Percentiles rank a stretch among this genome's conserved stretches.
Evolutionary conservation across 2,113 vertebrate species (phyloP).

Genomic region (Lota lota): DNA sequence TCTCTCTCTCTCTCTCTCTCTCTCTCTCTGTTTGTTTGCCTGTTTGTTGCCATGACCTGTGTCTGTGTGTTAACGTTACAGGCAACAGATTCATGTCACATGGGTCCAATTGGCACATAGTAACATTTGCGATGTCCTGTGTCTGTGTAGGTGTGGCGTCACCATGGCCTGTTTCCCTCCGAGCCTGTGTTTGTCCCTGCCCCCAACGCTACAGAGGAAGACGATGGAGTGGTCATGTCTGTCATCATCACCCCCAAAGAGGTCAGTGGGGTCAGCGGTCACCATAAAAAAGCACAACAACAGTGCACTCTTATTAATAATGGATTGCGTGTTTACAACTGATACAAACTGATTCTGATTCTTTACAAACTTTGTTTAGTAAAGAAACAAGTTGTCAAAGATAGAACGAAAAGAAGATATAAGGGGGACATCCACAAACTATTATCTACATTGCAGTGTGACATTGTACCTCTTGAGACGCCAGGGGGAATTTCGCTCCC

Average conservation of each 20-base stretch:
- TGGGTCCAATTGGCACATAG: too few species aligned
- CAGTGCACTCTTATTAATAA: background rate
- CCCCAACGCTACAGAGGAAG: constrained; percentile 80
- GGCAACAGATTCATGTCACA: too few species aligned
- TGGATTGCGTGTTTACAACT: background rate
- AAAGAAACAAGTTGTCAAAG: background rate
- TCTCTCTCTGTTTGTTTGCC: too few species aligned
- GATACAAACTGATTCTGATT: too few species aligned
- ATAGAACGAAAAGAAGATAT: too few species aligned
- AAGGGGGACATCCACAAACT: too few species aligned
- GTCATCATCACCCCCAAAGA: constrained; percentile 83
- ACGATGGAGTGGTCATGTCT: constrained; percentile 87
- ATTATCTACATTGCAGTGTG: too few species aligned
- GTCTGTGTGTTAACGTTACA: too few species aligned
- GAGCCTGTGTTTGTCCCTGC: constrained; percentile 90
- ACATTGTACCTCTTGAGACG: too few species aligned
- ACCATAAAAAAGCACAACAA: background rate
- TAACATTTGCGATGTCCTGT: too few species aligned
- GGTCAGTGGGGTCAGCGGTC: constrained; percentile 60
- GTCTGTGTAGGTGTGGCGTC: constrained; percentile 79
- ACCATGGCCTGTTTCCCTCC: constrained; percentile 86
- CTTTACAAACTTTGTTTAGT: background rate
- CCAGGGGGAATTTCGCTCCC: background rate
- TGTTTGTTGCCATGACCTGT: too few species aligned
- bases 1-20: too few species aligned